Base-by-base conservation (phyloP, 1,140 invertebrate species). In the Zaprionus capensis region DNA sequence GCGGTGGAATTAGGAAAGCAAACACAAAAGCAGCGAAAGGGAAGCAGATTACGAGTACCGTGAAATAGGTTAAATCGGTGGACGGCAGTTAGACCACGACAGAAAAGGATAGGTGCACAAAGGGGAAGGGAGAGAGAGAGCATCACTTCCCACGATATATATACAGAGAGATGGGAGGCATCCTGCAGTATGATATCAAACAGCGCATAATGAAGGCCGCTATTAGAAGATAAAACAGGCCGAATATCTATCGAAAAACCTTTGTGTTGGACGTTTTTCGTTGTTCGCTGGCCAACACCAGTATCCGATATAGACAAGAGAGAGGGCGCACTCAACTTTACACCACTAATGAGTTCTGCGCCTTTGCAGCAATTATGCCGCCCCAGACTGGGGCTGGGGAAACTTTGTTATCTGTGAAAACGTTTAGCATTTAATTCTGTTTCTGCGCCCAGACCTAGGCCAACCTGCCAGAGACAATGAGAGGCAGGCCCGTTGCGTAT, bases 151-250 rank as follows among this genome's bases (percentile, higher is more conserved):
- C n/a, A 64, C 15, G 41, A 4, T 56, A 34, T 17, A 9, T 2
- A 44, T 12, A 7, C 20, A 49, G 17, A 22, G 46, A 51, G 46
- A 51, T 46, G n/a, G 7, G 34, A 17, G 53, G 61, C 76, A 77
- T 69, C 49, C 72, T 62, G 76, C 41, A 67, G 65, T 61, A 72
- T 69, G 64, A 61, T 78, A 62, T 68, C 70, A 73, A 85, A 80
- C 71, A 70, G 84, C 81, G 78, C 61, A 90, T 88, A 88, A 88
- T 90, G 84, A 88, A 80, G 85, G 70, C 71, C 75, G 72, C 81
- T 78, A 90, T 88, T 90, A 88, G 80, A 69, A 88, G 84, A 88
- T 90, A 88, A 85, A 72, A 76, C 76, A 57, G 56, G 56, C 66
- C 72, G 76, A 79, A 88, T 85, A 81, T 88, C 81, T 82, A 79